These are phyloP conservation scores for Cryptoleucopteryx plumbea DNA, from an alignment of 2,113 vertebrate genomes.

Conservation along the genomic window DNA sequence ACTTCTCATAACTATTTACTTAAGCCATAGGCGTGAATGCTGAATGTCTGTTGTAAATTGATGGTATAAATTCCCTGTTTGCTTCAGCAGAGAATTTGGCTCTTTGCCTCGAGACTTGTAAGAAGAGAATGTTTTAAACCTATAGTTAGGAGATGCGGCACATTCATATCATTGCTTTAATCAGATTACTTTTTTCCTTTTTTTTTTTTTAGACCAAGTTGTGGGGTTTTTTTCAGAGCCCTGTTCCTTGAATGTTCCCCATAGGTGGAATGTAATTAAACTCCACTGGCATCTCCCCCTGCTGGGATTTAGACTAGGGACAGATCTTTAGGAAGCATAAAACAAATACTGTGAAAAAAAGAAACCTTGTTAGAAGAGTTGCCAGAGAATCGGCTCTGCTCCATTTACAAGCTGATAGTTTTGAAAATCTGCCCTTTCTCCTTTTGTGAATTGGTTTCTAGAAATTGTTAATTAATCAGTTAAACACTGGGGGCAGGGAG, in stretches of 20 bases:
- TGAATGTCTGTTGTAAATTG: background rate
- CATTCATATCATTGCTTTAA: constrained; percentile 20
- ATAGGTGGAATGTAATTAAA: constrained; percentile 70
- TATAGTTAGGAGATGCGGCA: background rate
- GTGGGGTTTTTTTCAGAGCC: constrained; percentile 25
- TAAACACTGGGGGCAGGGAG: background rate
- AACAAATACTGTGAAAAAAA: constrained; percentile 42
- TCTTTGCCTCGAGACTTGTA: background rate
- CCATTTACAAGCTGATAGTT: constrained; percentile 22
- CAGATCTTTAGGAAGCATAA: constrained; percentile 41
- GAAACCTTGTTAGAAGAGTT: constrained; percentile 45
- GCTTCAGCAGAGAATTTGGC: background rate
- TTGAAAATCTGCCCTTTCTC: constrained; percentile 37
- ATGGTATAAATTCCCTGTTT: background rate
- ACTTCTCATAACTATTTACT: constrained; percentile 51
- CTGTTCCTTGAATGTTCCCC: constrained; percentile 55
- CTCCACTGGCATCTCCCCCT: constrained; percentile 53
- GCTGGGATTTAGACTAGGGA: constrained; percentile 57
- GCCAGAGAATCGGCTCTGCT: constrained; percentile 13
- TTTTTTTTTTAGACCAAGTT: background rate
- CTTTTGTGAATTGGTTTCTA: constrained; percentile 18
- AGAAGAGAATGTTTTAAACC: constrained; percentile 4
- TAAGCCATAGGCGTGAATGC: background rate
- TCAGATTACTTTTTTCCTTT: background rate
- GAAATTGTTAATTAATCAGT: constrained; percentile 46